Percentiles rank a stretch among this genome's conserved stretches.
Conservation (phyloP, 2,888 invertebrate species). For the Helleia helle region DNA sequence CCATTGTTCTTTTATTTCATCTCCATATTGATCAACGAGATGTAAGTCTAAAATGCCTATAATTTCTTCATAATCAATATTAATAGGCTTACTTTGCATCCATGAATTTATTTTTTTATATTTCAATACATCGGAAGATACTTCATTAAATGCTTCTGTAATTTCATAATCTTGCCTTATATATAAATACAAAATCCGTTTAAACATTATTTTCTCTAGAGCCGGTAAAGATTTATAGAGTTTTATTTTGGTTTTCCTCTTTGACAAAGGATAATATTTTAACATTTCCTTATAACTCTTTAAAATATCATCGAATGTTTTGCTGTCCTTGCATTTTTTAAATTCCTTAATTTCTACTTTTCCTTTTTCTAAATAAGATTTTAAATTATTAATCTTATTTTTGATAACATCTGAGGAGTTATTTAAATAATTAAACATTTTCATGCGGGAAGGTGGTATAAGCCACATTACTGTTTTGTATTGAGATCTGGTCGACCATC, state of each 20-base stretch:
- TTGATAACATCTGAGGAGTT: neutral
- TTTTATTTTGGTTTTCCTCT: neutral
- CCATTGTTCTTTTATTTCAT: neutral
- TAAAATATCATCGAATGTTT: slow-evolving; percentile 2
- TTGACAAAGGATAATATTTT: neutral
- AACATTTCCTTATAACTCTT: slow-evolving; percentile 8
- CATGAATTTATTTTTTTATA: neutral
- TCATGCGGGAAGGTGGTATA: neutral
- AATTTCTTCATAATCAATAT: neutral
- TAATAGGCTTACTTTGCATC: neutral
- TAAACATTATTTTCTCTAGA: neutral
- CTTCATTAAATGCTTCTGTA: slow-evolving; percentile 5
- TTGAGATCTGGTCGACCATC: no score
- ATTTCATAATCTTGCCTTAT: slow-evolving; percentile 6
- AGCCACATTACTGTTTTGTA: neutral
- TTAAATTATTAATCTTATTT: neutral
- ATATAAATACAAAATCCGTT: slow-evolving; percentile 4
- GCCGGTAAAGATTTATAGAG: neutral
- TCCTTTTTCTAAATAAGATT: slow-evolving; percentile 3
- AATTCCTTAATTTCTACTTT: neutral
- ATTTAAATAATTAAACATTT: neutral
- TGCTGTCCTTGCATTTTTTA: slow-evolving; percentile 1
- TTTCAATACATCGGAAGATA: neutral
- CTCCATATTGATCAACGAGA: neutral
- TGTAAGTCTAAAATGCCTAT: slow-evolving; percentile 1